Evolutionary conservation across 2,113 vertebrate species (phyloP), one percentile per base, ranked within the genome.

Genomic region (Sinocyclocheilus anshuiensis): DNA sequence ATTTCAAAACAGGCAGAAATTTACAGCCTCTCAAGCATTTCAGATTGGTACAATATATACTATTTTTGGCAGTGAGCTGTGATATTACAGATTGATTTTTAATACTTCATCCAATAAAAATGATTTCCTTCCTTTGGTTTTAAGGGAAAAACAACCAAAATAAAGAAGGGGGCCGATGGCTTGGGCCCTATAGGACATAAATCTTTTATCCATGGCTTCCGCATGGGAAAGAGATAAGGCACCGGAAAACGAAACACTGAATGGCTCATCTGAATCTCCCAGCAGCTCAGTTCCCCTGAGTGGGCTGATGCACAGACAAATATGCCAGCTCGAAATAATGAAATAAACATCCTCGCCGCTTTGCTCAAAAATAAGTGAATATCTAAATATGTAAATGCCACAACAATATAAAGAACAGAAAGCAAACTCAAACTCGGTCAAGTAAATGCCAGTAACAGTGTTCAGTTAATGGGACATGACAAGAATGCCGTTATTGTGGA

Each of bases 11-110:
- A 48, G 11, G 45, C 10, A 48, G 45, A 48, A 12, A 48, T 48
- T 48, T 48, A 45, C 45, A 48, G 12, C 45, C 1, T 48, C 45
- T 48, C 45, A 48, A 48, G 45, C 45, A 48, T 48, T 48, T 48
- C 45, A 48, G 45, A 48, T 48, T 3, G 45, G 45, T 48, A 48
- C 45, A 48, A 48, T 48, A 12, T 11, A 48, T 48, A 48, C 3
- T 48, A 48, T 48, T 48, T 48, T 48, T 81, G 33, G 45, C 61
- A 84, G 20, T 77, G 80, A 84, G 63, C 67, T 86, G 88, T 84
- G 76, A 84, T 84, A 86, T 89, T 76, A 89, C 83, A 82, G 77
- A 87, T 88, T 82, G 77, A 85, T 86, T 84, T 87, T 87, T 90
- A 59, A 88, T 87, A 84, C 76, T 45, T 87, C 81, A 85, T 86